Conservation (phyloP, 2,888 invertebrate species). For the Melanostoma scalare region DNA sequence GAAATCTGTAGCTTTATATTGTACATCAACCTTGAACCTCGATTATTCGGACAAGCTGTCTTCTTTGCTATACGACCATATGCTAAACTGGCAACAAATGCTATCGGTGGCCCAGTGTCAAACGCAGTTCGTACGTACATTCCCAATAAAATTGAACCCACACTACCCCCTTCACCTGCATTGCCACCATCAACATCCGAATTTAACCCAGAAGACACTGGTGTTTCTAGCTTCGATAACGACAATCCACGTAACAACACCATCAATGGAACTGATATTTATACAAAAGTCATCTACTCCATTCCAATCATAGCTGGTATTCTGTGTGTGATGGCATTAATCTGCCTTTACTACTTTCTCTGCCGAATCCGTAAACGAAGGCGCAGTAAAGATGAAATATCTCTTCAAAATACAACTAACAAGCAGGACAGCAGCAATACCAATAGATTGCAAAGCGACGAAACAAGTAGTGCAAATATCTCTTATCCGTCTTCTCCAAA, state of each 20-base stretch:
- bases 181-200: constrained; percentile 5
- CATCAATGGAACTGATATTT: constrained; percentile 6
- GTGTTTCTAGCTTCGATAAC: neutral
- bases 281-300: constrained; percentile 66
- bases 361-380: constrained; percentile 64
- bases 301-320: constrained; percentile 71
- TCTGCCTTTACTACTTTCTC: constrained; percentile 64
- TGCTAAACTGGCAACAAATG: constrained; percentile 79
- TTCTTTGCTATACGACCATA: constrained; percentile 84
- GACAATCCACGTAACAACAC: constrained; percentile 26
- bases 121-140: constrained; percentile 84
- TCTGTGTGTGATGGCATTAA: constrained; percentile 59
- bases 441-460: constrained; percentile 28
- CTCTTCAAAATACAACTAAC: neutral
- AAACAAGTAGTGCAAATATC: neutral
- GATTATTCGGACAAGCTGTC: constrained; percentile 82
- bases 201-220: constrained; percentile 3
- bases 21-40: constrained; percentile 81
- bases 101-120: constrained; percentile 82
- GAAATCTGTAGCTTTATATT: constrained; percentile 82
- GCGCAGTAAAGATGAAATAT: constrained; percentile 78
- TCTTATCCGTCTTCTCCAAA: constrained; percentile 33
- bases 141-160: constrained; percentile 74
- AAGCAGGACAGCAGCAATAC: constrained; percentile 26
- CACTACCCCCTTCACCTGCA: neutral